A percentile compares a stretch with the other conserved stretches of the same genome.
These are phyloP conservation scores for Nasonovia ribisnigri DNA, from an alignment of 2,888 invertebrate genomes.

Conservation along the genomic window DNA sequence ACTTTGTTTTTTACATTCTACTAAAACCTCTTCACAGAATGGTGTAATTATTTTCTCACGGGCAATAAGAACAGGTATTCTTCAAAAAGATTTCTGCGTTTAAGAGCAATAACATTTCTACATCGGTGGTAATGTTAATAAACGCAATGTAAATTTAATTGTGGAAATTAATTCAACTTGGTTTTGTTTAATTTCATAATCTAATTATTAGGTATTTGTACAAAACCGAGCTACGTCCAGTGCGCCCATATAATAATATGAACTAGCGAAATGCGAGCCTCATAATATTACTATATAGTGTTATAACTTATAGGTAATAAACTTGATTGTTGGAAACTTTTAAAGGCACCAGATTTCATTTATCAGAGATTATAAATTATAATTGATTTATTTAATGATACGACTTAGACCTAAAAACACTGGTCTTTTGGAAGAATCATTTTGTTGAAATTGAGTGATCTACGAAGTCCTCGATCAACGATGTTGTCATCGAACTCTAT, in stretches of 20 bases:
- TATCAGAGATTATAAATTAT: neutral
- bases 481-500: neutral
- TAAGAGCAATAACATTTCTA: conserved; percentile 30
- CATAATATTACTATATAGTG: neutral
- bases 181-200: conserved; percentile 47
- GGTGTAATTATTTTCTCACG: conserved; percentile 47
- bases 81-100: conserved; percentile 49
- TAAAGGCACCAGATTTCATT: neutral
- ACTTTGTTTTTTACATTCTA: conserved; percentile 34
- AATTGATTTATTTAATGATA: neutral
- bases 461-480: neutral
- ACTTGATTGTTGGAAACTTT: neutral
- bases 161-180: conserved; percentile 51
- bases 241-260: neutral
- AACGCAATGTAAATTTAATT: conserved; percentile 37
- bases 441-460: conserved; percentile 9
- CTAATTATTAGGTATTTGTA: conserved; percentile 23
- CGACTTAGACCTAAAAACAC: conserved; percentile 25
- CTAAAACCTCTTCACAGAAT: neutral
- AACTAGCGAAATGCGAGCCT: neutral
- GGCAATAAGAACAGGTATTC: conserved; percentile 2
- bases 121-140: neutral
- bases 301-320: no score
- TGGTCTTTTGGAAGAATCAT: conserved; percentile 20
- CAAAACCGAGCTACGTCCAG: conserved; percentile 16